Evolutionary conservation across 2,888 invertebrate species (phyloP), one percentile per base, ranked within the genome.

Genomic region (Polydrusus tereticollis): DNA sequence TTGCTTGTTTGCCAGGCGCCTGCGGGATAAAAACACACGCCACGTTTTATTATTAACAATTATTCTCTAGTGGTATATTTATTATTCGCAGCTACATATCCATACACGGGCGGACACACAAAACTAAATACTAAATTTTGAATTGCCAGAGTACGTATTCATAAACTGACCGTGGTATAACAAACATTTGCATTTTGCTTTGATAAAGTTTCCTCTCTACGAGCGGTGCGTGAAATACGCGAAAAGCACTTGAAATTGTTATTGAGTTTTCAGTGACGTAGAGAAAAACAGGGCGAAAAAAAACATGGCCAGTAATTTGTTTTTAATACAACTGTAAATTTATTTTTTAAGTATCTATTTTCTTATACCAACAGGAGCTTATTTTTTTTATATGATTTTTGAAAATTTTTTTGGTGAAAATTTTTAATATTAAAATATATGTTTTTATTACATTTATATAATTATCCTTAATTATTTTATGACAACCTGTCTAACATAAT

Each of bases 131-230:
- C 58, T 62, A 43, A 50, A 68, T 60, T 60, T 52, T 52, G 52
- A 52, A 60, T 45, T 60, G 36, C 60, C 36, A 38, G 68, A 41
- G 52, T 50, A 41, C 38, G 47, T 60, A 68, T 60, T 52, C 52
- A 41, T 52, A 38, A 64, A 70, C 58, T 58, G 58, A 65, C 58
- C 47, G 70, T 58, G 65, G 50, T 65, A 70, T 59, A 70, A 70
- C 70, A 70, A 70, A 70, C 65, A 70, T 70, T 70, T 59, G 65
- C 70, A 70, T 70, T 65, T 50, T 26, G 70, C 70, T 70, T 70
- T 70, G 70, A 70, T 60, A 70, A 65, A 64, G 70, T 65, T 69
- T 63, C 57, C 62, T 63, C 43, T 68, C 50, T 62, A 60, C 29
- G 68, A 60, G n/a, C 68, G 41, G 26, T 60, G 38, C 68, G 68